These are phyloP conservation scores for Patella depressa DNA, from an alignment of 2,888 invertebrate species.

Conservation along the genomic window DNA sequence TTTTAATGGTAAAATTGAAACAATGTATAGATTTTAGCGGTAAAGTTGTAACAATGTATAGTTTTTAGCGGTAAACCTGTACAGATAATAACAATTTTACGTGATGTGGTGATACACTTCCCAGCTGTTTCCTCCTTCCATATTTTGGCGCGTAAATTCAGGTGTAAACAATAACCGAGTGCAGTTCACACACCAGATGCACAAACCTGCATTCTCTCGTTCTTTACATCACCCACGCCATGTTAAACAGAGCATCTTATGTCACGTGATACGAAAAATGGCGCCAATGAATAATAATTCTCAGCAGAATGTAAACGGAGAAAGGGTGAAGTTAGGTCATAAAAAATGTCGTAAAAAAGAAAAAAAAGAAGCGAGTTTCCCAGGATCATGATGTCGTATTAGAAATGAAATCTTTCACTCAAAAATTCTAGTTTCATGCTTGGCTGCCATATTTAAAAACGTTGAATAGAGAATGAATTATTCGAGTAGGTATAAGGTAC, in stretches of 20 bases:
- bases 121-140: too few species aligned
- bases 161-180: neutral
- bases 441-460: neutral
- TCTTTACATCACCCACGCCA: neutral
- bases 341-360: too few species aligned
- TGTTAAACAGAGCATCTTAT: neutral
- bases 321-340: too few species aligned
- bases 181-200: slow-evolving; percentile 2
- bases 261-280: slow-evolving; percentile 3
- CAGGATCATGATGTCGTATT: neutral
- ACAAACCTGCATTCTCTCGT: neutral
- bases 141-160: too few species aligned
- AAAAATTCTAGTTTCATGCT: neutral
- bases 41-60: too few species aligned
- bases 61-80: too few species aligned
- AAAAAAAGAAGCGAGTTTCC: too few species aligned
- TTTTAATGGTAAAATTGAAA: too few species aligned
- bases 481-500: neutral
- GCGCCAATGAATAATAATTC: slow-evolving; percentile 1
- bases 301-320: too few species aligned
- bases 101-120: too few species aligned
- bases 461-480: neutral
- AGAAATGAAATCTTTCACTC: neutral
- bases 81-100: too few species aligned
- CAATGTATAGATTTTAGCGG: too few species aligned